A percentile compares a stretch with the other conserved stretches of the same genome.
Conservation (phyloP, 2,888 invertebrate genomes). For the Artemia sp. region DNA sequence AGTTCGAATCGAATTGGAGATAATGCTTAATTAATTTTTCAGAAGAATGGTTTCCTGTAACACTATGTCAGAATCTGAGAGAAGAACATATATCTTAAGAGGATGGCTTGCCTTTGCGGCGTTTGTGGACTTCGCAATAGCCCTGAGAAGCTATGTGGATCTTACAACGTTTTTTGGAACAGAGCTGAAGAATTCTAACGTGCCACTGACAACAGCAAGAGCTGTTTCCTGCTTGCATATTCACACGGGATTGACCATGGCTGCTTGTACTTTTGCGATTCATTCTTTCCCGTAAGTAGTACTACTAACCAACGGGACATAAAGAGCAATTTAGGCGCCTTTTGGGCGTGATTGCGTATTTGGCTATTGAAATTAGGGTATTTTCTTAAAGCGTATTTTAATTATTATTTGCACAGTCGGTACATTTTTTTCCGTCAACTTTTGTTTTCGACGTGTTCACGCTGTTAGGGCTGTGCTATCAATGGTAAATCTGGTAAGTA, state of each 20-base stretch:
- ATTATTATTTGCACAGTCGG: too few species aligned
- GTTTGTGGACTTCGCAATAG: neutral
- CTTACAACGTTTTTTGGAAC: conserved; percentile 12
- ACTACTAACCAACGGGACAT: neutral
- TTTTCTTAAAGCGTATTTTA: too few species aligned
- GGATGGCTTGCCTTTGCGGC: neutral
- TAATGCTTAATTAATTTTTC: too few species aligned
- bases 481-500: too few species aligned
- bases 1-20: too few species aligned
- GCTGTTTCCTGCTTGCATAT: neutral
- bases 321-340: too few species aligned
- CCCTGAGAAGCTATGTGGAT: conserved; percentile 5
- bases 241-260: neutral
- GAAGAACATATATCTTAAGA: neutral
- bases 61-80: neutral
- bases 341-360: too few species aligned
- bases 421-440: too few species aligned
- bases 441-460: too few species aligned
- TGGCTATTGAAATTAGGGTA: too few species aligned
- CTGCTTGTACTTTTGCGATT: conserved; percentile 8
- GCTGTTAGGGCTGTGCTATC: too few species aligned
- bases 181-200: neutral
- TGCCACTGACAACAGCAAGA: conserved; percentile 4
- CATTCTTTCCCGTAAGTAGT: conserved; percentile 8
- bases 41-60: too few species aligned